Evolutionary conservation across 1,140 invertebrate genomes (phyloP).

Genomic region (fruit fly (Drosophila melanogaster)): DNA sequence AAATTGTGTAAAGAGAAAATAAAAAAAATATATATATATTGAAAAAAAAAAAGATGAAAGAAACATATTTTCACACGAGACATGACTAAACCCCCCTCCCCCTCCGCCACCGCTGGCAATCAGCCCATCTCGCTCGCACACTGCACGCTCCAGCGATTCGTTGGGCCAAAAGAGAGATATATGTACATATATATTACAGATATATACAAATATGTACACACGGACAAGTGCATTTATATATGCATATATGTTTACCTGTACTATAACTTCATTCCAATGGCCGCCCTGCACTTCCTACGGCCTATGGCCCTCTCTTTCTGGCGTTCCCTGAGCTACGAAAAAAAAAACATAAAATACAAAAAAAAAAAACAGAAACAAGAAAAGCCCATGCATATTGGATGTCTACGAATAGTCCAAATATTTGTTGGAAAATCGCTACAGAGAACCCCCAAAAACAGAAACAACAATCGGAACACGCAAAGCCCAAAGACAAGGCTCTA

Average conservation of each 20-base stretch:
- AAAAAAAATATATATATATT: background rate
- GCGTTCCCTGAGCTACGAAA: conserved; percentile 3
- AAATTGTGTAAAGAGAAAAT: conserved; percentile 67
- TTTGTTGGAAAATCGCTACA: conserved; percentile 44
- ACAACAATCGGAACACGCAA: conserved; percentile 43
- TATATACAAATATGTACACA: conserved; percentile 20
- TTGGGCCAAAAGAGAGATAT: conserved; percentile 25
- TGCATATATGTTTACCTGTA: conserved; percentile 19
- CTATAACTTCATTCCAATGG: conserved; percentile 68
- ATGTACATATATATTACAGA: conserved; percentile 23
- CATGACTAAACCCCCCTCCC: background rate
- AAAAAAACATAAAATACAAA: conserved; percentile 6
- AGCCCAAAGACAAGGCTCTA: conserved; percentile 39
- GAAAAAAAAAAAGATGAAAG: conserved; percentile 51
- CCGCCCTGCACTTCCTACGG: conserved; percentile 30
- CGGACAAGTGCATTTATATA: conserved; percentile 8
- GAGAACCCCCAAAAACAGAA: conserved; percentile 20
- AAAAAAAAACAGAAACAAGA: conserved; percentile 3
- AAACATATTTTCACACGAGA: conserved; percentile 71
- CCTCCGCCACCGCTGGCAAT: background rate
- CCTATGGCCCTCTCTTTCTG: background rate
- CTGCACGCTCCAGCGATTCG: conserved; percentile 72
- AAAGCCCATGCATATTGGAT: conserved; percentile 24
- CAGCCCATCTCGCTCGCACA: conserved; percentile 20
- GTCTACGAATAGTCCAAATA: conserved; percentile 71